These are phyloP conservation scores for Oppia nitens DNA, from an alignment of 1,140 invertebrate species.

Conservation along the genomic window DNA sequence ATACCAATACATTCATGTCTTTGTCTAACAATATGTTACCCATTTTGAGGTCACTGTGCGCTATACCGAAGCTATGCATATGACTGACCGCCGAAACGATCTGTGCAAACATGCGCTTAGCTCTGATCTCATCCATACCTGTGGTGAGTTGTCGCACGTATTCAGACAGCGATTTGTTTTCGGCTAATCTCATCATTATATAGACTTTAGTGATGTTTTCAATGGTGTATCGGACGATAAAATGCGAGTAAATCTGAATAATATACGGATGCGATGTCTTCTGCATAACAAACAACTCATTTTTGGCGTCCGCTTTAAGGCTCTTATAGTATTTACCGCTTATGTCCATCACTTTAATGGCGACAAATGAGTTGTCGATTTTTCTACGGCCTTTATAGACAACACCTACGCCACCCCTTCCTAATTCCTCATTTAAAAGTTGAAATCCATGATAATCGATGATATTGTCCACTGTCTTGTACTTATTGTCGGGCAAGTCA, in stretches of 20 bases:
- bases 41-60: slow-evolving; percentile 48
- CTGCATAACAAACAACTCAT: slow-evolving; percentile 16
- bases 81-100: slow-evolving; percentile 9
- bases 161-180: slow-evolving; percentile 8
- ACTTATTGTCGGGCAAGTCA: background rate
- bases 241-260: slow-evolving; percentile 17
- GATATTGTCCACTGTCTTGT: slow-evolving; percentile 8
- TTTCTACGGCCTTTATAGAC: slow-evolving; percentile 8
- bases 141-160: slow-evolving; percentile 7
- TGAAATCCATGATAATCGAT: background rate
- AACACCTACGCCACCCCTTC: slow-evolving; percentile 10
- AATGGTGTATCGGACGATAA: slow-evolving; percentile 9
- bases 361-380: background rate
- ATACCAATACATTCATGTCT: slow-evolving; percentile 11
- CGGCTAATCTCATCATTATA: slow-evolving; percentile 18
- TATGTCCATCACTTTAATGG: slow-evolving; percentile 16
- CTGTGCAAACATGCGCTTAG: slow-evolving; percentile 9
- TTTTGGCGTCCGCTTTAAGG: background rate
- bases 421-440: slow-evolving; percentile 5
- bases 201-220: slow-evolving; percentile 1
- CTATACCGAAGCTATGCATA: slow-evolving; percentile 40
- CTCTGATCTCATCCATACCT: slow-evolving; percentile 1
- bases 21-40: slow-evolving; percentile 42
- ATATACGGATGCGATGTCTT: slow-evolving; percentile 13
- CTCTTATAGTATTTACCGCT: background rate